Base-by-base conservation (phyloP, 92 coral and sea anemone species). In the Epizoanthus scotinus region DNA sequence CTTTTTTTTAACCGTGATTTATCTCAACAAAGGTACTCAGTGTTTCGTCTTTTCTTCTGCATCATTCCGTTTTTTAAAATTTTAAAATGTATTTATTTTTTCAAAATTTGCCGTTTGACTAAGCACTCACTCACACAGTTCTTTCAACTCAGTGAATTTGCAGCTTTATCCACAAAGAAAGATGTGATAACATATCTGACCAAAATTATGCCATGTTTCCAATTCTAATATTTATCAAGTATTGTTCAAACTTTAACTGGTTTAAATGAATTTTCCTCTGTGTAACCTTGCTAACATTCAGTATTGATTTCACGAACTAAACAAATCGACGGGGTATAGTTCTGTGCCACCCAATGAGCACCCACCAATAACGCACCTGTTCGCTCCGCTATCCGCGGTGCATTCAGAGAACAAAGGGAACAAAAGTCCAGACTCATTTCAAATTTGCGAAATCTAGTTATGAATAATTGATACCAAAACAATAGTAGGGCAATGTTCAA, bases 381-480 rank as follows among this genome's bases (percentile, higher is more conserved):
- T 75, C 81, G 12, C 5, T 3, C 26, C 14, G 2, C 10, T 34
- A 55, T 8, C 38, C 29, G 13, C 34, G 18, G 49, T 73, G 13
- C 56, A 5, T 40, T 26, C 34, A 25, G 44, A 58, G n/a, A 0
- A 21, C 54, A 59, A 13, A 20, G 14, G 13, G 38, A 38, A 75
- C 81, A 75, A 74, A 34, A 74, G 67, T 31, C 40, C 24, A 8
- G n/a, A 29, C 8, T 40, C 20, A 24, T 50, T 71, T 17, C 61
- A 59, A 75, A 59, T 38, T 75, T 60, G 53, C 8, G n/a, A 73
- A 59, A 18, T 34, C 55, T 20, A 38, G 21, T 19, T 22, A 58
- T 75, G 38, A 58, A 75, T 75, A 75, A 73, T 73, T 6, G 34
- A 75, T 75, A 22, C 14, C 20, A 42, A 40, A 69, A 19, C 24